Conservation (phyloP, 1,140 invertebrate species). For the Gryllus bimaculatus region DNA sequence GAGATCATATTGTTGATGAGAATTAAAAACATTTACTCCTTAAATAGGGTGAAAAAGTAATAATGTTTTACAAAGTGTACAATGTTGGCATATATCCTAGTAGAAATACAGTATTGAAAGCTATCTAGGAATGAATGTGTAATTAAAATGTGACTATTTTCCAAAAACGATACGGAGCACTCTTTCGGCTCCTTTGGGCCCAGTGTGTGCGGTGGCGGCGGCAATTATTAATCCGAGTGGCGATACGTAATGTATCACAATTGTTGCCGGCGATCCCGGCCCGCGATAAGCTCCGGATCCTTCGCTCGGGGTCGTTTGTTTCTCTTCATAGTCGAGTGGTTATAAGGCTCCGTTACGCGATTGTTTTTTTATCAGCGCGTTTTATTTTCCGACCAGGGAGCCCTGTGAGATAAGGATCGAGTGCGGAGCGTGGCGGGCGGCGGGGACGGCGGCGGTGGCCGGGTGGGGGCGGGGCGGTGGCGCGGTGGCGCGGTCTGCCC, state of each 20-base stretch:
- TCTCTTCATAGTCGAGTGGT: constrained; percentile 3
- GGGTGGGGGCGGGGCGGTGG: neutral
- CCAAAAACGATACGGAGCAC: neutral
- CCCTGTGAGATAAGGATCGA: neutral
- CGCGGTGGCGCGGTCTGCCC: neutral
- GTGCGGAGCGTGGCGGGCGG: neutral
- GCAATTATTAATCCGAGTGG: constrained; percentile 4
- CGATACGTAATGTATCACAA: constrained; percentile 4
- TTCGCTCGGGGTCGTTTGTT: neutral
- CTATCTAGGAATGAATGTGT: no score
- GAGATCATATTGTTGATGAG: no score
- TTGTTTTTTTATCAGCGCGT: neutral
- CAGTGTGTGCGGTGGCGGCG: neutral
- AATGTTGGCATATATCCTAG: no score
- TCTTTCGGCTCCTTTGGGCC: neutral
- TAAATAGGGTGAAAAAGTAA: no score
- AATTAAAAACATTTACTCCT: no score
- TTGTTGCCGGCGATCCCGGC: neutral
- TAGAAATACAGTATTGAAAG: no score
- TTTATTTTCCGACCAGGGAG: neutral
- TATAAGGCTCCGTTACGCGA: constrained; percentile 3
- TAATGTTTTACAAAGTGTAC: no score
- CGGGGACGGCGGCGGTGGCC: no score
- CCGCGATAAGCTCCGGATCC: neutral
- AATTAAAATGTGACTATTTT: no score